A percentile compares a stretch with the other conserved stretches of the same genome.
These are phyloP conservation scores for Dolomedes plantarius DNA, from an alignment of 2,888 invertebrate species.

Conservation along the genomic window DNA sequence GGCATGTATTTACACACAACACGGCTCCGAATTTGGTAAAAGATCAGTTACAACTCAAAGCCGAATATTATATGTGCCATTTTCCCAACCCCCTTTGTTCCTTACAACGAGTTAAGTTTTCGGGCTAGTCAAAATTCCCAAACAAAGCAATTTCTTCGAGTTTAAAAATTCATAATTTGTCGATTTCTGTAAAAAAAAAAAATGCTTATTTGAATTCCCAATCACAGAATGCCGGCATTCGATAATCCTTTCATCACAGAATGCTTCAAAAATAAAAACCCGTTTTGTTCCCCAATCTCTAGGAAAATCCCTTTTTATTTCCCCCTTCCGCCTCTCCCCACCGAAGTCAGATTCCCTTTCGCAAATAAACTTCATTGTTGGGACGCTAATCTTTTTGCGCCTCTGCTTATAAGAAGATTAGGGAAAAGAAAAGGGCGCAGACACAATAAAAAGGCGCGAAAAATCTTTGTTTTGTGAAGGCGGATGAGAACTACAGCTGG, in stretches of 20 bases:
- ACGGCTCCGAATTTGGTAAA: no score
- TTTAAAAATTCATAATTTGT: background rate
- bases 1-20: no score
- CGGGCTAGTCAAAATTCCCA: no score
- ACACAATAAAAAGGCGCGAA: constrained; percentile 17
- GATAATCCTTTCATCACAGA: constrained; percentile 15
- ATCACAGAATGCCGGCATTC: constrained; percentile 2
- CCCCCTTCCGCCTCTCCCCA: background rate
- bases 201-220: background rate
- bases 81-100: no score
- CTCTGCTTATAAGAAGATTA: constrained; percentile 3
- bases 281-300: background rate
- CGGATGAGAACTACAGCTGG: constrained; percentile 12
- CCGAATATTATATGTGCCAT: no score
- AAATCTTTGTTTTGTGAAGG: background rate
- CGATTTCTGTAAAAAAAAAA: background rate
- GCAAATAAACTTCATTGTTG: constrained; percentile 14
- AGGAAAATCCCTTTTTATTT: background rate
- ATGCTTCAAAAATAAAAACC: background rate
- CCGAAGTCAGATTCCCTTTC: constrained; percentile 8
- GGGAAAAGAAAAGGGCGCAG: background rate
- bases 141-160: background rate
- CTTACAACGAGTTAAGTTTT: no score
- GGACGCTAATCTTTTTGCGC: constrained; percentile 14
- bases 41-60: no score